These are phyloP conservation scores for Rhagonycha lutea DNA, from an alignment of 2,888 invertebrate species.

Conservation along the genomic window DNA sequence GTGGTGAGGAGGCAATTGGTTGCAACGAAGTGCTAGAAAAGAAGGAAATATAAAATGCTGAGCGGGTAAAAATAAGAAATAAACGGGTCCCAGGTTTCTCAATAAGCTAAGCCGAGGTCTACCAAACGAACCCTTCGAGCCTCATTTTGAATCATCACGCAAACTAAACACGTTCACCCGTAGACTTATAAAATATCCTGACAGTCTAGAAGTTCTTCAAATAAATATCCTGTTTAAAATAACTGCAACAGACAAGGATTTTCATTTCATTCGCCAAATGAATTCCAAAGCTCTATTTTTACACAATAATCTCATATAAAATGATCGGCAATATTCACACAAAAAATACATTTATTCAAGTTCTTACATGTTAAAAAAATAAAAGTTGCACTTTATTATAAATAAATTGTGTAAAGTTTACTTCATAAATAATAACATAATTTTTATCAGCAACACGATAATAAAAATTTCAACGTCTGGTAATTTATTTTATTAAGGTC, in stretches of 20 bases:
- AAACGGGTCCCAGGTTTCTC: slow-evolving; percentile 34
- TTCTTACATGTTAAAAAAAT: too few species aligned
- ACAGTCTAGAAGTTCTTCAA: slow-evolving; percentile 33
- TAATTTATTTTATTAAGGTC: not conserved
- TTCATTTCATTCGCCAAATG: slow-evolving; percentile 9
- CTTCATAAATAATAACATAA: not conserved
- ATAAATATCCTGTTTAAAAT: slow-evolving; percentile 31
- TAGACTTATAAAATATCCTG: slow-evolving; percentile 37
- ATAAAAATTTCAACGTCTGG: not conserved
- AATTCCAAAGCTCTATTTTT: slow-evolving; percentile 1
- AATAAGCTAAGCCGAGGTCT: slow-evolving; percentile 32
- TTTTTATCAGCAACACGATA: not conserved
- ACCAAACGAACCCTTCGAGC: slow-evolving; percentile 32
- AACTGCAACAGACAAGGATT: slow-evolving; percentile 27
- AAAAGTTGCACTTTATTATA: not conserved
- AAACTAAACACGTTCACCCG: slow-evolving; percentile 34
- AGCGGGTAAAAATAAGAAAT: slow-evolving; percentile 36
- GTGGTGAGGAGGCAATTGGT: slow-evolving; percentile 22
- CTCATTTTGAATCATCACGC: slow-evolving; percentile 36
- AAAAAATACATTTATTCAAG: too few species aligned
- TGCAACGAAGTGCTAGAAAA: slow-evolving; percentile 27
- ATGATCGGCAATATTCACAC: not conserved
- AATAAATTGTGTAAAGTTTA: not conserved
- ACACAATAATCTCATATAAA: not conserved
- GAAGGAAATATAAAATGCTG: slow-evolving; percentile 34